Evolutionary conservation across 1,140 invertebrate genomes (phyloP), one percentile per base, ranked within the genome.

Genomic region (Lanistes nyassanus): DNA sequence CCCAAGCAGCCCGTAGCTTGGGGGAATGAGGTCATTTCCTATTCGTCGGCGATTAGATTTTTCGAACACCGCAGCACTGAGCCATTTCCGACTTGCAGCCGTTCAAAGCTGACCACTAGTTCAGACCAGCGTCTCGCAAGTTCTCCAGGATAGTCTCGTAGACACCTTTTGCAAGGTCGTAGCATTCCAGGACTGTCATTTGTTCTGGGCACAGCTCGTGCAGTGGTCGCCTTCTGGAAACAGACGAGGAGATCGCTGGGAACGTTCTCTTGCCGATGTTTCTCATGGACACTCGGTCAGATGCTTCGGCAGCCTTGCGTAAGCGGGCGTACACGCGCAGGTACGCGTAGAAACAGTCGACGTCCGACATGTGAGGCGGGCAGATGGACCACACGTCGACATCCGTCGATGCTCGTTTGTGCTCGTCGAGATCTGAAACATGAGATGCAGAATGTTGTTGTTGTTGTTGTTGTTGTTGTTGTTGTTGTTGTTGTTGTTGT

Each of bases 311-410:
- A 5, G 74, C 78, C 31, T 79, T 79, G 31, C 78, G 74, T n/a
- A 79, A 51, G 21, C 74, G 69, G 37, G 78, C 78, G 68, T 79
- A 79, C 26, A 79, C 74, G 21, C 70, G 31, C 31, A 79, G 78
- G 64, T 79, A 79, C 29, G 62, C 53, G 53, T 76, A 79, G 65
- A 79, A 79, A 37, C 78, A 79, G 58, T 76, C 78, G 26, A 76
- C 70, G 26, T 79, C 70, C 13, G 70, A 60, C 70, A 72, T 72
- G 5, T 60, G 31, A 62, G 70, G 70, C 2, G 70, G 70, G 60
- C 75, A 76, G 37, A 76, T 60, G 13, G 67, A 60, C 75, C 75
- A 76, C 16, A 55, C 58, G 70, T 77, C 76, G 31, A 74, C 69
- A 26, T 39, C 51, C 9, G 29, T 36, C 39, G 47, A 19, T 7